phyloP scores from a whole-genome alignment of 2,113 vertebrate genomes.

The Neolamprologus tretocephalus region DNA sequence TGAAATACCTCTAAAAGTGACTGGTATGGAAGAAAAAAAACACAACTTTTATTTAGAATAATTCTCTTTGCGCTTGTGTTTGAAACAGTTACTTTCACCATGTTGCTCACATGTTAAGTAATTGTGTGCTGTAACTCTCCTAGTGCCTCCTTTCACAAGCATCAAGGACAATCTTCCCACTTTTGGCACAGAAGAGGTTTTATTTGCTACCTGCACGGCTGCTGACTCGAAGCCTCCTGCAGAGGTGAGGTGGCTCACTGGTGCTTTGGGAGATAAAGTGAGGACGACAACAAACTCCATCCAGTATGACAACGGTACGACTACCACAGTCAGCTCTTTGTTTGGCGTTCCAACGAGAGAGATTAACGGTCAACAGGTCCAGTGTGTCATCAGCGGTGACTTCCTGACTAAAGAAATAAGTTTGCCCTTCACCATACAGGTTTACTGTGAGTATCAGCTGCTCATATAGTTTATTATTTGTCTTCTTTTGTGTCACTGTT shows the following conservation, averaged over 20 bases:
- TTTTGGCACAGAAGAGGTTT: not conserved
- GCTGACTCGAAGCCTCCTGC: accelerated
- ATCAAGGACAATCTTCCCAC: accelerated
- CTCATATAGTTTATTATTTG: not conserved
- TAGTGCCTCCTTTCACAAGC: slow-evolving; percentile 31
- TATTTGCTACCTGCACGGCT: not conserved
- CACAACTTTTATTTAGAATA: not conserved
- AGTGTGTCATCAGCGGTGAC: not conserved
- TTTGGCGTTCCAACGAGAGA: not conserved
- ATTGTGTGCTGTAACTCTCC: not conserved
- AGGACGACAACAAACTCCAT: not conserved
- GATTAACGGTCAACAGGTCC: not conserved
- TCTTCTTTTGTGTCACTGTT: not conserved
- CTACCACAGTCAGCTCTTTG: not conserved
- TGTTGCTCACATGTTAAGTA: not conserved
- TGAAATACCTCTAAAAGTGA: not conserved
- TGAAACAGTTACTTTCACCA: not conserved
- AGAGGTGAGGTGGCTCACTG: not conserved
- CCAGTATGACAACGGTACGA: not conserved
- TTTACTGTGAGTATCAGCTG: not conserved
- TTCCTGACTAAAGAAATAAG: not conserved
- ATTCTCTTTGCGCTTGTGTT: not conserved
- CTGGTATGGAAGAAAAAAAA: slow-evolving; percentile 13
- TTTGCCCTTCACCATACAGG: not conserved
- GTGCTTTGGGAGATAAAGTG: not conserved